Conservation (phyloP, 1,140 invertebrate species). For the Camponotus pennsylvanicus region DNA sequence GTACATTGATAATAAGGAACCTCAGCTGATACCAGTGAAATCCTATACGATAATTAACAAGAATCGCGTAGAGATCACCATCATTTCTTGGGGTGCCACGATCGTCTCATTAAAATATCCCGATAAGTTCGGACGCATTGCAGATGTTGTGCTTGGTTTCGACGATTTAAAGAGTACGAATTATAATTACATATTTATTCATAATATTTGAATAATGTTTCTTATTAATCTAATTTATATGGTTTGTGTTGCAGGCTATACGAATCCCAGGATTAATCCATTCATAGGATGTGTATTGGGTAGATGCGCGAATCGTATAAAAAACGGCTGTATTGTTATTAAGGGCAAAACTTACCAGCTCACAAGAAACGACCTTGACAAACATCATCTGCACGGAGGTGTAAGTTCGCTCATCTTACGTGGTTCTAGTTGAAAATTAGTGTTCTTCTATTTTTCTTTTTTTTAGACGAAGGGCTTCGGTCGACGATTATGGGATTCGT, state of each 20-base stretch:
- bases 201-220: not conserved
- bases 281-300: conserved; percentile 96
- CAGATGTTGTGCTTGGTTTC: conserved; percentile 90
- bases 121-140: conserved; percentile 88
- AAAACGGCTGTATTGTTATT: conserved; percentile 89
- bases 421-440: not conserved
- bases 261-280: conserved; percentile 87
- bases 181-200: conserved; percentile 23
- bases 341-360: conserved; percentile 90
- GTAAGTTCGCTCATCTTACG: conserved; percentile 73
- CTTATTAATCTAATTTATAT: not conserved
- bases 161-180: conserved; percentile 88
- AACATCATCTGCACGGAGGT: conserved; percentile 94
- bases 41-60: conserved; percentile 86
- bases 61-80: conserved; percentile 86
- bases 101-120: conserved; percentile 89
- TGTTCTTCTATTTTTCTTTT: not conserved
- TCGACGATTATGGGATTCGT: conserved; percentile 83
- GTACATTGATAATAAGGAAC: conserved; percentile 3
- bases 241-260: conserved; percentile 86
- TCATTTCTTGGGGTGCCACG: conserved; percentile 90
- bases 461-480: conserved; percentile 77
- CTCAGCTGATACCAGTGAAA: conserved; percentile 75
- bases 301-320: conserved; percentile 94
- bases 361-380: conserved; percentile 89